A percentile compares a stretch with the other conserved stretches of the same genome.
These are phyloP conservation scores for Balaenoptera acutorostrata DNA, from an alignment of 2,113 vertebrate species.

Conservation along the genomic window DNA sequence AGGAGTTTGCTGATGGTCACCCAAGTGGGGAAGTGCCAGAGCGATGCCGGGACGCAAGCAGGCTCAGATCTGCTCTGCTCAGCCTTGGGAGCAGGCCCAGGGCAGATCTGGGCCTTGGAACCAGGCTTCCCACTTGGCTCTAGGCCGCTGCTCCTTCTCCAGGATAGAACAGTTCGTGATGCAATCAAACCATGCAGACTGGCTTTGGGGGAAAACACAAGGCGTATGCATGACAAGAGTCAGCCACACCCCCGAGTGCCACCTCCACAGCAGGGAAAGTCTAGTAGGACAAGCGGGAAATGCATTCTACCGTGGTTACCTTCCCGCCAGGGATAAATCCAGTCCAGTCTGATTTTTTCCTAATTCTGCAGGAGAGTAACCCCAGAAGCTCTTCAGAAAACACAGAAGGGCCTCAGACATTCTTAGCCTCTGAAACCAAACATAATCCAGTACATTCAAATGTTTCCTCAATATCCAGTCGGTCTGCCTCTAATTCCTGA, in stretches of 20 bases:
- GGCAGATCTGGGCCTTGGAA: rapidly evolving
- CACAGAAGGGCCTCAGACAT: not conserved
- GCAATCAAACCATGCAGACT: rapidly evolving
- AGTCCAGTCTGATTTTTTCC: not conserved
- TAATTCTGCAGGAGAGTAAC: not conserved
- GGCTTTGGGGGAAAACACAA: not conserved
- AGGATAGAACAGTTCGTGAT: rapidly evolving
- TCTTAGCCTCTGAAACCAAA: not conserved
- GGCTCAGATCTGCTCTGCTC: not conserved
- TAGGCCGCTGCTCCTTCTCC: not conserved
- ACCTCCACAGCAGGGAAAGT: not conserved
- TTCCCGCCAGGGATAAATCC: not conserved
- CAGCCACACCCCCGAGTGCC: rapidly evolving
- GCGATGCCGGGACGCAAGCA: not conserved
- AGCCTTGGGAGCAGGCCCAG: not conserved
- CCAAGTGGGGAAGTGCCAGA: not conserved
- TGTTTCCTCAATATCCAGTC: not conserved
- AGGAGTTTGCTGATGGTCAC: not conserved
- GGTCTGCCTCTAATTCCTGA: slow-evolving; percentile 11
- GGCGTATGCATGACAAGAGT: no score
- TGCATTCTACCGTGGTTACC: rapidly evolving
- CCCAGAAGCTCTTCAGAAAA: not conserved
- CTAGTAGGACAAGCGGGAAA: not conserved
- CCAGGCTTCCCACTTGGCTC: not conserved
- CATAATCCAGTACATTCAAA: not conserved